Evolutionary conservation across 1,140 invertebrate genomes (phyloP).

Genomic region (Tetragonula clypearis): DNA sequence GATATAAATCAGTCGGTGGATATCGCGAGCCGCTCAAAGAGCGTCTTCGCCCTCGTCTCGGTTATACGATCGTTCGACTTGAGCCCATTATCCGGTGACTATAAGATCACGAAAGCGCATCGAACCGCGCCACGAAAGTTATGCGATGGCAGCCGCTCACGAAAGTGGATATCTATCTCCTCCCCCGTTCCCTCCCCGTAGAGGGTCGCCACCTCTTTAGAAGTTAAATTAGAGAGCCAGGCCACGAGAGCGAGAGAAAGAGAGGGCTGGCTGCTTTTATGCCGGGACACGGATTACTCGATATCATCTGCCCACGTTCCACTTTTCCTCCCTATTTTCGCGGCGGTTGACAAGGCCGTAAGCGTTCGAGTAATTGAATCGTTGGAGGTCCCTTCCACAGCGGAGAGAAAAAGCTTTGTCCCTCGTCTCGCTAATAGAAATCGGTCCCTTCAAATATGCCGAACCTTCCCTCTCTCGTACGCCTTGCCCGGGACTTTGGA

Average conservation of each 20-base stretch:
- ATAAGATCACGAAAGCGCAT: conserved; percentile 54
- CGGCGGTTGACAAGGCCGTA: conserved; percentile 23
- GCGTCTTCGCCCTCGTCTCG: conserved; percentile 2
- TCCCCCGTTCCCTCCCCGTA: not conserved
- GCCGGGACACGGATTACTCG: conserved; percentile 45
- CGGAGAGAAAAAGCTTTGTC: no score
- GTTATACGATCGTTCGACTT: conserved; percentile 27
- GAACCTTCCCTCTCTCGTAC: not conserved
- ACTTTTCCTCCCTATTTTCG: conserved; percentile 35
- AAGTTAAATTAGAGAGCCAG: conserved; percentile 50
- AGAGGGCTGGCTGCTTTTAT: conserved; percentile 25
- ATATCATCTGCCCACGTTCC: conserved; percentile 25
- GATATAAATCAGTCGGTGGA: conserved; percentile 40
- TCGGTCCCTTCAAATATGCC: not conserved
- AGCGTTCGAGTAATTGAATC: conserved; percentile 45
- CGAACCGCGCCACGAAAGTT: conserved; percentile 30
- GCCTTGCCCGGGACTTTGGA: not conserved
- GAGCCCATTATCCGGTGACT: conserved; percentile 31
- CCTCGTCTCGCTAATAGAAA: not conserved
- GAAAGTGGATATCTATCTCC: conserved; percentile 35
- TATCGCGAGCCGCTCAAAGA: conserved; percentile 4
- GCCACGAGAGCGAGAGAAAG: not conserved
- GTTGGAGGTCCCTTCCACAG: not conserved
- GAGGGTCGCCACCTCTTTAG: not conserved
- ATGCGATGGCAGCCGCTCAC: conserved; percentile 50